A percentile compares a stretch with the other conserved stretches of the same genome.
Evolutionary conservation across 2,113 vertebrate genomes (phyloP).

Genomic region (Prochilodus magdalenae): DNA sequence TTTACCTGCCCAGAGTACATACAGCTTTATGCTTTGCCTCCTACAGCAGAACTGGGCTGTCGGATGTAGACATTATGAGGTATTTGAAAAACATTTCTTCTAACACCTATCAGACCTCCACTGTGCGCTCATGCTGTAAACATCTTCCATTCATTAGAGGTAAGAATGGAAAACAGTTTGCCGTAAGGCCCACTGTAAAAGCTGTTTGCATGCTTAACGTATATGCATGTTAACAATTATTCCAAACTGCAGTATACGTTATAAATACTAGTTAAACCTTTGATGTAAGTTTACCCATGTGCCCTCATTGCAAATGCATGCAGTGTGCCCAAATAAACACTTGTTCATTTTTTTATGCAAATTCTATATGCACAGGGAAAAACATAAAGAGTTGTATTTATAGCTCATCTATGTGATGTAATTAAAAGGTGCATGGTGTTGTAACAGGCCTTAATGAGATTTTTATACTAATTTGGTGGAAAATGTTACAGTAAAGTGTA

Average conservation of each 20-base stretch:
- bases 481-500: conserved; percentile 13
- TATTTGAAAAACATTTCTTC: neutral
- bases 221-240: neutral
- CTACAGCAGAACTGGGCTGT: conserved; percentile 24
- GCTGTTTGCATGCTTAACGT: neutral
- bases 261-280: neutral
- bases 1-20: conserved; percentile 32
- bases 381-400: too few species aligned
- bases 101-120: neutral
- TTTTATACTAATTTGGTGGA: too few species aligned
- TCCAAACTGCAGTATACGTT: neutral
- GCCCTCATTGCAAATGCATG: neutral
- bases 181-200: neutral
- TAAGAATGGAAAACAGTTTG: neutral
- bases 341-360: too few species aligned
- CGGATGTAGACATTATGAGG: conserved; percentile 24
- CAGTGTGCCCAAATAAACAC: neutral
- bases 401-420: too few species aligned
- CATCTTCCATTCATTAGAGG: neutral
- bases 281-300: neutral
- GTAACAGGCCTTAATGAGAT: neutral
- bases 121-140: neutral
- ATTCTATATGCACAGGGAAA: too few species aligned
- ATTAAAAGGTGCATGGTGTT: too few species aligned
- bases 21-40: conserved; percentile 19